A percentile compares a stretch with the other conserved stretches of the same genome.
These are phyloP conservation scores for Triplophysa tibetana DNA, from an alignment of 2,113 vertebrate species.

Conservation along the genomic window DNA sequence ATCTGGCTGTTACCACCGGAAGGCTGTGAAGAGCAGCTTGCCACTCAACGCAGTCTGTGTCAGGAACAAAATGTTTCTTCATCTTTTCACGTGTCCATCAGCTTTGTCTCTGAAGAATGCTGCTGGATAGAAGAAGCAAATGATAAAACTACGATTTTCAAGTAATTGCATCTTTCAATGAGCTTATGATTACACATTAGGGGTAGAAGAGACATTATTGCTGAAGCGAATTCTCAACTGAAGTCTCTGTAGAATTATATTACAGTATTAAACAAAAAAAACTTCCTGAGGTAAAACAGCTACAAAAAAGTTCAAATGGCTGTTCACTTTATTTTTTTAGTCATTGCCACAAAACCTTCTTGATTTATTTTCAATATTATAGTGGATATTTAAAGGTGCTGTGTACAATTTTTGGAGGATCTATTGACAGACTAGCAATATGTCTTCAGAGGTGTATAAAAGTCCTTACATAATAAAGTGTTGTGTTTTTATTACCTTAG, in stretches of 20 bases:
- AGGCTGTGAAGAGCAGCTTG: conserved; percentile 52
- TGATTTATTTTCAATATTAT: too few species aligned
- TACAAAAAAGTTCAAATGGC: background rate
- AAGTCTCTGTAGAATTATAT: background rate
- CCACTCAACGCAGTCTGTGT: conserved; percentile 51
- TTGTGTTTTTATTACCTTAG: too few species aligned
- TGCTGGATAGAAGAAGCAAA: conserved; percentile 54
- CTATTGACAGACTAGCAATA: too few species aligned
- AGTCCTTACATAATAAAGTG: too few species aligned
- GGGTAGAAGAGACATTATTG: too few species aligned
- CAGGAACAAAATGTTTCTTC: conserved; percentile 63
- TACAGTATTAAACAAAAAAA: background rate
- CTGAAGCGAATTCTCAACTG: background rate
- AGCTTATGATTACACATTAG: background rate
- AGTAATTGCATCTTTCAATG: conserved; percentile 39
- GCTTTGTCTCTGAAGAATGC: conserved; percentile 61
- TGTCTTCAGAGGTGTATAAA: too few species aligned
- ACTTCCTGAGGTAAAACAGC: background rate
- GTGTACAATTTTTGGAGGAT: too few species aligned
- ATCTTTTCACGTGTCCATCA: conserved; percentile 66
- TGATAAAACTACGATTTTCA: conserved; percentile 20
- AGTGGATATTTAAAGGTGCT: too few species aligned
- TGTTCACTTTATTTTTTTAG: background rate
- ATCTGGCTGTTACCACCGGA: conserved; percentile 56
- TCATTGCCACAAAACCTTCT: too few species aligned